Conservation (phyloP, 2,113 vertebrate species). For the Heptranchias perlo region DNA sequence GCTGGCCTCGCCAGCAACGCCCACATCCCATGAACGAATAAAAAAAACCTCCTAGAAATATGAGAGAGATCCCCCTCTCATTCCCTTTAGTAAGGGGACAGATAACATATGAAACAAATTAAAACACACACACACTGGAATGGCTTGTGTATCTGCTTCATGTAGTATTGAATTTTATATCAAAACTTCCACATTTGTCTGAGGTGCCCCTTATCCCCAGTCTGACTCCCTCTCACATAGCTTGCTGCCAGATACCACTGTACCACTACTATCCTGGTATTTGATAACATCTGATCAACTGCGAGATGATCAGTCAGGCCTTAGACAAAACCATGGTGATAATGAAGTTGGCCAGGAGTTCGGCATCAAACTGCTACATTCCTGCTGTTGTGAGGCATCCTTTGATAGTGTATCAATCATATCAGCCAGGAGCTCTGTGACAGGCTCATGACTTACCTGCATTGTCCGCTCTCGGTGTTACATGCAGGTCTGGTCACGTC, state of each 20-base stretch:
- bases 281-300: background rate
- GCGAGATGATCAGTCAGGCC: background rate
- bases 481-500: slow-evolving; percentile 64
- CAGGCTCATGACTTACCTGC: slow-evolving; percentile 63
- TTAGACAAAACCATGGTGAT: background rate
- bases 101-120: background rate
- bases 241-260: background rate
- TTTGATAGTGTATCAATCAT: background rate
- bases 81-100: background rate
- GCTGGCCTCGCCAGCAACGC: no score
- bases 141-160: background rate
- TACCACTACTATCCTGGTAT: background rate
- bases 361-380: background rate
- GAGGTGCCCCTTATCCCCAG: background rate
- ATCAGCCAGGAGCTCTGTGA: background rate
- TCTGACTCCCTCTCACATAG: background rate
- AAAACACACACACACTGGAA: background rate
- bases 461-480: slow-evolving; percentile 79
- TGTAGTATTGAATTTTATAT: background rate
- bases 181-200: background rate
- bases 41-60: no score
- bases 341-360: background rate
- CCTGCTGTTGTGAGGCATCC: background rate
- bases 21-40: no score
- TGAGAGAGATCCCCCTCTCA: no score